Base-by-base conservation (phyloP, 2,113 vertebrate species). In the Cyanistes caeruleus region DNA sequence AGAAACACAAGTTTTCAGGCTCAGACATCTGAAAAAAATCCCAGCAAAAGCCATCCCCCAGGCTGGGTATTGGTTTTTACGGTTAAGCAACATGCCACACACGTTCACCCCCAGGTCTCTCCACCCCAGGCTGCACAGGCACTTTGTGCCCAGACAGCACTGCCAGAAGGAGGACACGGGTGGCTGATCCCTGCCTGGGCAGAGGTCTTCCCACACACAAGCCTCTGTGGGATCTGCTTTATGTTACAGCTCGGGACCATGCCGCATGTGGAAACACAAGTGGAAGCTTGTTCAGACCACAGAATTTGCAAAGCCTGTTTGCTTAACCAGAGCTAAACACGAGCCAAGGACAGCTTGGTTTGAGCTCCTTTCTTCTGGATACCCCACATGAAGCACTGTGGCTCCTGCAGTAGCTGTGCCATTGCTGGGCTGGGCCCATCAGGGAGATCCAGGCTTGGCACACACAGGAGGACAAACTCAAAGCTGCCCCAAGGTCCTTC, bases 301-400 rank as follows among this genome's bases (percentile, higher is more conserved):
- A 77, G 95, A 80, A 83, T 92, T 86, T 92, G 59, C 91, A 80
- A 84, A 95, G 86, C 55, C 68, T 89, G 27, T 83, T 94, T 19
- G 3, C 55, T 89, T 86, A 92, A 86, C 63, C 59, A 77, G 89
- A 77, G 55, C 53, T 51, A 73, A 85, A 15, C 49, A 27, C 0
- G 9, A 96, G 79, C 72, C 83, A 83, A 92, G 89, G 91, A 65
- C 68, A 89, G 73, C 68, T 74, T n/a, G 68, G 89, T 88, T 90
- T 73, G 84, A 65, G 87, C 84, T 73, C 24, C 59, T 88, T 86
- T 56, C n/a, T 73, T 86, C 89, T 33, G 63, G 59, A 65, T 74
- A 33, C 63, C 80, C 67, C 87, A 77, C 11, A 4, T 60, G 72
- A 68, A 93, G 79, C 2, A 3, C 65, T 23, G 52, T 3, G 1